A percentile compares a stretch with the other conserved stretches of the same genome.
phyloP scores from a whole-genome alignment of 2,797 vertebrate genomes.

The Bufotes viridis region DNA sequence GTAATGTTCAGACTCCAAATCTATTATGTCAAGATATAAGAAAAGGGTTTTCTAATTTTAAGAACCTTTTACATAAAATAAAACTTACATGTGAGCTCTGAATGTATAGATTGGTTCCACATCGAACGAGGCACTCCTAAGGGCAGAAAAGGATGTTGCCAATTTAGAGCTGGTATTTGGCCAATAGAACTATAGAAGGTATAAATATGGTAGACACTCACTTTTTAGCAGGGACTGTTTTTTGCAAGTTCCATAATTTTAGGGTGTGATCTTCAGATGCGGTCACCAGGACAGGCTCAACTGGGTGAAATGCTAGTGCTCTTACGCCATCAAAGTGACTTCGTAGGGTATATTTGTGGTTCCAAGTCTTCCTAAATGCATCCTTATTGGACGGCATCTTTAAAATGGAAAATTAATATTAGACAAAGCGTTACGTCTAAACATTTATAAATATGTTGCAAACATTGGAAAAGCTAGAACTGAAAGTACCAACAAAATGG shows the following conservation, averaged over 20 bases:
- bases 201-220: slow-evolving; percentile 66
- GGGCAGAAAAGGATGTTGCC: slow-evolving; percentile 60
- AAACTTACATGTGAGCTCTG: slow-evolving; percentile 92
- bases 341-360: slow-evolving; percentile 94
- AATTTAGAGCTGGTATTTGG: background rate
- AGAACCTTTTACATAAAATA: slow-evolving; percentile 61
- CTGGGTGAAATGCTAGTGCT: slow-evolving; percentile 95
- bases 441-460: too few species aligned
- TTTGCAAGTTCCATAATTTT: slow-evolving; percentile 98
- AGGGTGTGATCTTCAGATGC: slow-evolving; percentile 98
- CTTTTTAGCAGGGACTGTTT: slow-evolving; percentile 99
- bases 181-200: background rate
- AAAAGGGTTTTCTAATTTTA: background rate
- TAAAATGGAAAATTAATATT: slow-evolving; percentile 47
- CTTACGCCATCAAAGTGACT: slow-evolving; percentile 98
- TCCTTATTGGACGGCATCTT: slow-evolving; percentile 96
- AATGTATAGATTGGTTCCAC: slow-evolving; percentile 99
- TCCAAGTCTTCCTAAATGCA: slow-evolving; percentile 98
- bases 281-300: slow-evolving; percentile 96
- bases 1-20: too few species aligned
- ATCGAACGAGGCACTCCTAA: slow-evolving; percentile 98
- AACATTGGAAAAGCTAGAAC: too few species aligned
- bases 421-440: too few species aligned
- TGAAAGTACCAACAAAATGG: too few species aligned
- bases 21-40: too few species aligned